Conservation (phyloP, 2,113 vertebrate species). For the Sitta europaea region DNA sequence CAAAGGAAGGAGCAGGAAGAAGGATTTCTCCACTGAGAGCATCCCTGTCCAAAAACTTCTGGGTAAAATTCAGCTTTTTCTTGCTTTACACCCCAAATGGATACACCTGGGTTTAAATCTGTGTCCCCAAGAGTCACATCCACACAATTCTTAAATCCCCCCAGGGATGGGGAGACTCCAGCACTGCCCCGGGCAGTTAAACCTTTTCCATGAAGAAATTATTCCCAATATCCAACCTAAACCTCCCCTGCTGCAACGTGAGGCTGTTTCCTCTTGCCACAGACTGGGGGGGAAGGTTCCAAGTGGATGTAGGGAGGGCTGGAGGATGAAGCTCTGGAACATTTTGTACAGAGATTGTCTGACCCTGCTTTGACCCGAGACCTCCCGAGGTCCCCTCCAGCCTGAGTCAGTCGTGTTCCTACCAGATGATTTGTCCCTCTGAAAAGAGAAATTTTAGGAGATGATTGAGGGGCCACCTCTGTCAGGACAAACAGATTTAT, state of each 20-base stretch:
- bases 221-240: background rate
- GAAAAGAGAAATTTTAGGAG: background rate
- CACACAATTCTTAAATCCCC: background rate
- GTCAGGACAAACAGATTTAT: background rate
- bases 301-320: background rate
- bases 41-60: fast-evolving
- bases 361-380: background rate
- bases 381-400: background rate
- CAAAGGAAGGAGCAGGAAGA: background rate
- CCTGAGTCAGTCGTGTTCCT: background rate
- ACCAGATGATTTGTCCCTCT: background rate
- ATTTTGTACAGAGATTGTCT: background rate
- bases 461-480: background rate
- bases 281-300: background rate
- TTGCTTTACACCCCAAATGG: background rate
- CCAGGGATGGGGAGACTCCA: background rate
- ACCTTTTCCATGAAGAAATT: background rate
- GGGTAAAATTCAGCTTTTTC: background rate
- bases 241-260: background rate
- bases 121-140: background rate
- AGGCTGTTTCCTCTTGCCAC: background rate
- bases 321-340: background rate
- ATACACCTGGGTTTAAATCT: background rate
- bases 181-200: background rate
- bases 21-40: background rate